Evolutionary conservation across 2,888 invertebrate species (phyloP).

Genomic region (Cataglyphis rosenhaueri): DNA sequence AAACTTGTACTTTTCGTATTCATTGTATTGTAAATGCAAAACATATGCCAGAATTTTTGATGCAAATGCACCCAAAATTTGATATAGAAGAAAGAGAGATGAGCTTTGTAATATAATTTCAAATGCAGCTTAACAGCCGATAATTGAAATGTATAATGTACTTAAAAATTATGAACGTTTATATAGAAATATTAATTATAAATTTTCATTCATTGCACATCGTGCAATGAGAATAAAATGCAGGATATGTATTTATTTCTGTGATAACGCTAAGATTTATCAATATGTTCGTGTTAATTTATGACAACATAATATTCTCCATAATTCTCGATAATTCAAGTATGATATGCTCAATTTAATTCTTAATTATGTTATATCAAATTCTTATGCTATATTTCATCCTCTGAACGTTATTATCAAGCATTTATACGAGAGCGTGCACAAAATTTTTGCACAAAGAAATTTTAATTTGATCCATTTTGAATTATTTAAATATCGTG

Average conservation of each 20-base stretch:
- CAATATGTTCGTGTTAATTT: background rate
- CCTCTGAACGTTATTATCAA: background rate
- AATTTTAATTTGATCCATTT: background rate
- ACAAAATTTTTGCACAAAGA: slow-evolving; percentile 1
- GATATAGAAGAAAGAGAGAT: slow-evolving; percentile 2
- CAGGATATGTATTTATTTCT: slow-evolving; percentile 6
- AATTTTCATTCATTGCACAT: background rate
- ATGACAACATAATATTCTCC: slow-evolving; percentile 6
- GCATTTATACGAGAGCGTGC: background rate
- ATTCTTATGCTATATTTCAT: background rate
- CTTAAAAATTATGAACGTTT: background rate
- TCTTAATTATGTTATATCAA: slow-evolving; percentile 10
- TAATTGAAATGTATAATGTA: background rate
- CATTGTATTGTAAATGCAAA: background rate
- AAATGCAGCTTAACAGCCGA: background rate
- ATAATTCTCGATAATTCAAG: background rate
- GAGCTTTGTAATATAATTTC: background rate
- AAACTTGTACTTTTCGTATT: background rate
- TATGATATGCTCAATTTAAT: background rate
- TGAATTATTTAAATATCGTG: slow-evolving; percentile 27
- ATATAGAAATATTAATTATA: background rate
- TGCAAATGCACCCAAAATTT: background rate
- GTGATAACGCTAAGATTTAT: background rate
- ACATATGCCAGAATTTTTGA: background rate
- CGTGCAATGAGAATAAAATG: background rate